phyloP scores from a whole-genome alignment of 37 sponge, comb jelly and placozoan species.

The Cladorhizidae sp. region DNA sequence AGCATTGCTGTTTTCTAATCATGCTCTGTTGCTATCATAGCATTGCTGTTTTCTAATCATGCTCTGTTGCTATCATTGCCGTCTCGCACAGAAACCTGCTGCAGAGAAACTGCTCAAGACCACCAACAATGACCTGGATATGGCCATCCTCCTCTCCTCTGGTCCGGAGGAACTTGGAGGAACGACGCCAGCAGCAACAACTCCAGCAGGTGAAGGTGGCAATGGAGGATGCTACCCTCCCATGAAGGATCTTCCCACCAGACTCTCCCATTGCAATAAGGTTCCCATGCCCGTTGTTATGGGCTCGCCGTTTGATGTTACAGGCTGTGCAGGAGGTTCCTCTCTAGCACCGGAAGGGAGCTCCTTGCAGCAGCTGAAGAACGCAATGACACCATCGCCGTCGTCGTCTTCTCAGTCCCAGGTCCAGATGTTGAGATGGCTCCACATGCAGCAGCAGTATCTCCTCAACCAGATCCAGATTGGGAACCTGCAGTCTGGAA shows the following conservation, averaged over 20 bases:
- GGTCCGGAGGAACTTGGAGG: background rate
- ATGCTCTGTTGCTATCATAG: too few relatives aligned
- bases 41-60: too few relatives aligned
- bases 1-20: too few relatives aligned
- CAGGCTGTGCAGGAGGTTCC: background rate
- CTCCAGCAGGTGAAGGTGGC: background rate
- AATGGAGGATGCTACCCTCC: background rate
- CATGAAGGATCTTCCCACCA: background rate
- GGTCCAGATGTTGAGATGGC: background rate
- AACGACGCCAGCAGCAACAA: background rate
- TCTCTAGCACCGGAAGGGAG: background rate
- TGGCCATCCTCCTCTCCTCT: slow-evolving; percentile 12
- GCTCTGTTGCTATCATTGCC: too few relatives aligned
- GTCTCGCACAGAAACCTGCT: slow-evolving; percentile 6
- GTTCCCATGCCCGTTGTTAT: background rate
- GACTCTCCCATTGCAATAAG: background rate
- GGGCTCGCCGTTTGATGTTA: background rate
- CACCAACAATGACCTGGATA: slow-evolving; percentile 49
- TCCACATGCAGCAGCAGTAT: slow-evolving; percentile 33
- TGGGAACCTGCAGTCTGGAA: background rate
- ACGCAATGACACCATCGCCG: background rate
- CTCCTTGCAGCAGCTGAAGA: too few relatives aligned
- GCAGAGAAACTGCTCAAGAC: slow-evolving; percentile 41
- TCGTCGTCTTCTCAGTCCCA: background rate
- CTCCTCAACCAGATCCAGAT: slow-evolving; percentile 17